Evolutionary conservation across 2,797 vertebrate genomes (phyloP).

Genomic region (Gadopsis marmoratus): DNA sequence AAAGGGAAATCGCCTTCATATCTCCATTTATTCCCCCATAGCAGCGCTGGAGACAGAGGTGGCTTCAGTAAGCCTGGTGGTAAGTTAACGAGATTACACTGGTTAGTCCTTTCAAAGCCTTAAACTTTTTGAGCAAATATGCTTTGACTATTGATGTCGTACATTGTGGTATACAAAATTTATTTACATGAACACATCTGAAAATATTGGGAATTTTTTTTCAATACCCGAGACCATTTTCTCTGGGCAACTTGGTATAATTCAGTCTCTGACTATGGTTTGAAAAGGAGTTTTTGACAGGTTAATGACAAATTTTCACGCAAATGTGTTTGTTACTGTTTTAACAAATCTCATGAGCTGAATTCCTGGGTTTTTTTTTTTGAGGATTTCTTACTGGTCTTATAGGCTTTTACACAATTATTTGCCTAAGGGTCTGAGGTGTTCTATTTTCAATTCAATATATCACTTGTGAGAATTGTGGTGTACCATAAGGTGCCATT

Average conservation of each 20-base stretch:
- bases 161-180: constrained; percentile 76
- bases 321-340: constrained; percentile 63
- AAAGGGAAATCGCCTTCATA: constrained; percentile 99
- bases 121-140: constrained; percentile 73
- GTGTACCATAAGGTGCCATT: constrained; percentile 78
- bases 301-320: constrained; percentile 72
- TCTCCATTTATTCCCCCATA: constrained; percentile 99
- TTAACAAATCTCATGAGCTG: constrained; percentile 63
- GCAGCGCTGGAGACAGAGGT: constrained; percentile 99
- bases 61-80: constrained; percentile 99
- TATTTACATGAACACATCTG: constrained; percentile 64
- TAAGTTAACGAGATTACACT: constrained; percentile 99
- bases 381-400: constrained; percentile 77
- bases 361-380: constrained; percentile 64
- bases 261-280: constrained; percentile 80
- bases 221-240: constrained; percentile 79
- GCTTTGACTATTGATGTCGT: constrained; percentile 71
- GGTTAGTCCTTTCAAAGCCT: constrained; percentile 93
- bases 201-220: constrained; percentile 68
- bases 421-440: constrained; percentile 79
- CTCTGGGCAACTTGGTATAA: constrained; percentile 75
- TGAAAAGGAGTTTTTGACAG: constrained; percentile 66
- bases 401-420: constrained; percentile 79
- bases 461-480: constrained; percentile 79
- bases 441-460: constrained; percentile 72